Conservation (phyloP, 2,797 vertebrate species). For the Gadopsis bispinosus region DNA sequence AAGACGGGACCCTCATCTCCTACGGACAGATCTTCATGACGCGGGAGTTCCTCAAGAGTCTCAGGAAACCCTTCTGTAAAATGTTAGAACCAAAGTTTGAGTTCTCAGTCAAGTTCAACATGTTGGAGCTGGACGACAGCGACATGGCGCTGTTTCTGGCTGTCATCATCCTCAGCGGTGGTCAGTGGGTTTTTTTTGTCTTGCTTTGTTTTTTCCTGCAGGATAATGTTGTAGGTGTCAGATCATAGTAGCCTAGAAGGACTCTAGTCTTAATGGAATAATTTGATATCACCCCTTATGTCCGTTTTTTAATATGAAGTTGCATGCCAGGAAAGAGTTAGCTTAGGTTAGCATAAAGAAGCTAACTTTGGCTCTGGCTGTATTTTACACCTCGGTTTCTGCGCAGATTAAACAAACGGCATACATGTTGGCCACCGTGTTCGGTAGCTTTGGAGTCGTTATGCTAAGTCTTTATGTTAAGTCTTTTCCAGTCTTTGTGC, state of each 20-base stretch:
- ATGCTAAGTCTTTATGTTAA: background rate
- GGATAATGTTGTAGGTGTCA: background rate
- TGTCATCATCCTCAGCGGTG: constrained; percentile 99
- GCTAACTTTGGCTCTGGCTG: background rate
- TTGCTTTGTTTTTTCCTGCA: background rate
- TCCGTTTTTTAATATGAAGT: background rate
- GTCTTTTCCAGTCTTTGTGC: background rate
- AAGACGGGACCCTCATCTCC: constrained; percentile 96
- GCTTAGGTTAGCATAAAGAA: background rate
- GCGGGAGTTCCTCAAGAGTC: constrained; percentile 96
- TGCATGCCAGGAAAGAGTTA: background rate
- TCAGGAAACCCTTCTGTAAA: constrained; percentile 95
- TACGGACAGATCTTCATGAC: constrained; percentile 99
- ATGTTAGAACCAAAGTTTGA: constrained; percentile 99
- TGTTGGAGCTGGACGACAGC: constrained; percentile 96
- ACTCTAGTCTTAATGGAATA: background rate
- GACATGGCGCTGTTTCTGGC: constrained; percentile 98
- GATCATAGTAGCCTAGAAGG: no score
- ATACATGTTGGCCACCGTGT: background rate
- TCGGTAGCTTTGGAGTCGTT: background rate
- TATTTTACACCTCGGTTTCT: constrained; percentile 12
- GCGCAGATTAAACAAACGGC: background rate
- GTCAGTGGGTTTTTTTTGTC: constrained; percentile 78
- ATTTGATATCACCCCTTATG: background rate
- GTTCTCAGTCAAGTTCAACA: constrained; percentile 98